Base-by-base conservation (phyloP, 2,113 vertebrate genomes). In the Nipponia nippon region DNA sequence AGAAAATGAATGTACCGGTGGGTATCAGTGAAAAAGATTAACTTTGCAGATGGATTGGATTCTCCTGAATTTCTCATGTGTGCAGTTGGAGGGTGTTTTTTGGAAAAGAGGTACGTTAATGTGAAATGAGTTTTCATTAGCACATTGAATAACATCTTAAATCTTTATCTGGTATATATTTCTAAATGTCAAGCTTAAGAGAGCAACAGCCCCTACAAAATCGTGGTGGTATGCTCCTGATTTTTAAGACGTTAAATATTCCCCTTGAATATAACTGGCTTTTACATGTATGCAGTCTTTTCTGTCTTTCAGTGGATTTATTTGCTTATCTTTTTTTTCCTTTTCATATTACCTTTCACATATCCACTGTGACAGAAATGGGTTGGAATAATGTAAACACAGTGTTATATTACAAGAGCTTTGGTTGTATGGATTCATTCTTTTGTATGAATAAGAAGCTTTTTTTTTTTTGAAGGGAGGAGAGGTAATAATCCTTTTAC, bases 371-470 rank as follows among this genome's bases (percentile, higher is more conserved):
- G 84, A 93, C 90, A 97, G 79, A 90, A 97, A 79, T 95, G 89
- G 93, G 88, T 93, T 97, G 96, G 83, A 97, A 90, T 97, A 96
- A 56, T 94, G 95, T 96, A 97, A 97, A 97, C 96, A 94, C 22
- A 96, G 97, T 95, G 84, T 97, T 94, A 44, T 73, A 38, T 97
- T 97, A 97, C 96, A 96, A 87, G 94, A 85, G 69, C 91, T 82
- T 87, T 90, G 40, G 80, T 86, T 97, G 25, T 94, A 46, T 73
- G 80, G 94, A 95, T 94, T 96, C 85, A 91, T 97, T 97, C 94
- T 98, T 96, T 90, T 79, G 69, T 92, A 52, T 96, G 95, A 97
- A 95, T 94, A 95, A 91, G 59, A 88, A 87, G 11, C 14, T 72
- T 94, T 96, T 87, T 69, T 93, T 66, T 93, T 87, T 63, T 50